A percentile compares a stretch with the other conserved stretches of the same genome.
phyloP scores from a whole-genome alignment of 2,797 vertebrate species.

The Dromococcyx pavoninus region DNA sequence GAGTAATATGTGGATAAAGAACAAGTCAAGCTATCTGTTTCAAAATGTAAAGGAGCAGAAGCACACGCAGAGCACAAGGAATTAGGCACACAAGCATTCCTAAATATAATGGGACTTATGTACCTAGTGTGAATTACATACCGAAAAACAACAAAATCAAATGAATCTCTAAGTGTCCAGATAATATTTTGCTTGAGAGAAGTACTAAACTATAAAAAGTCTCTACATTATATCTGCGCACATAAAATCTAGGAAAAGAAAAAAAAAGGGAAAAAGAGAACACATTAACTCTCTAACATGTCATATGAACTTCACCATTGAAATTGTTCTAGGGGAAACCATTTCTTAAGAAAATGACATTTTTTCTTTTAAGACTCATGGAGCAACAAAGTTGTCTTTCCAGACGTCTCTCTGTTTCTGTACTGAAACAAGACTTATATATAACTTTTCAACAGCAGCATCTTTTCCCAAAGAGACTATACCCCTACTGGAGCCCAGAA shows the following conservation, averaged over 20 bases:
- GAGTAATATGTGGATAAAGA: not conserved
- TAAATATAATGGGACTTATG: not conserved
- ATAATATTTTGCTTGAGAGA: not conserved
- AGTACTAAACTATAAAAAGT: not conserved
- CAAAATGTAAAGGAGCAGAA: not conserved
- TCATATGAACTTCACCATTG: not conserved
- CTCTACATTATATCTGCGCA: not conserved
- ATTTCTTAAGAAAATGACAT: not conserved
- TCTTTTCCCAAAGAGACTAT: not conserved
- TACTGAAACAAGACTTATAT: not conserved
- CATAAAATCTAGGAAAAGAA: not conserved
- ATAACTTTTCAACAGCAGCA: not conserved
- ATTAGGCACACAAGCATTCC: not conserved
- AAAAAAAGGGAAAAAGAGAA: not conserved
- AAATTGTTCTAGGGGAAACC: not conserved
- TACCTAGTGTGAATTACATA: not conserved
- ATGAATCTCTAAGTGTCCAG: not conserved
- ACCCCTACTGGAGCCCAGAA: not conserved
- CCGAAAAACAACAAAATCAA: not conserved
- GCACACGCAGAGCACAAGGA: not conserved
- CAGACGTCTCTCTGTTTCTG: not conserved
- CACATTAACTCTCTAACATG: not conserved
- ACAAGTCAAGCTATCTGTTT: not conserved
- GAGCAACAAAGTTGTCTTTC: not conserved
- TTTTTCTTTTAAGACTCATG: not conserved